A percentile compares a stretch with the other conserved stretches of the same genome.
phyloP scores from a whole-genome alignment of 2,888 invertebrate genomes.

The Drosophila paramelanica region DNA sequence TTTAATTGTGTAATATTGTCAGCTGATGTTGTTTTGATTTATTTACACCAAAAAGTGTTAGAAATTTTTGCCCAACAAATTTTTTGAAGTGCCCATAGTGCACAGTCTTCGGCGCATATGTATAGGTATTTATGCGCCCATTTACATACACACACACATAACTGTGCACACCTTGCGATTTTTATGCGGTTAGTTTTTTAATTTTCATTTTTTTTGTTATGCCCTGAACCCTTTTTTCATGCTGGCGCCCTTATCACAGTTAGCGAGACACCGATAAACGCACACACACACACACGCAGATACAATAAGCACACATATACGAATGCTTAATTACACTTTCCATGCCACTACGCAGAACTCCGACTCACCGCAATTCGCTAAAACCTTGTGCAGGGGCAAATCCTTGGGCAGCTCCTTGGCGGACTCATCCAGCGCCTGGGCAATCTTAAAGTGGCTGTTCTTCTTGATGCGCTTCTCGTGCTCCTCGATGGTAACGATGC shows the following conservation, averaged over 20 bases:
- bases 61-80: too few species aligned
- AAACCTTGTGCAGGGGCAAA: constrained; percentile 82
- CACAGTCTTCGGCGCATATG: constrained; percentile 36
- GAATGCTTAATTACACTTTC: background rate
- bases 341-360: too few species aligned
- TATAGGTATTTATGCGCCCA: constrained; percentile 48
- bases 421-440: constrained; percentile 90
- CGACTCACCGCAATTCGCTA: constrained; percentile 82
- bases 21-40: too few species aligned
- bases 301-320: constrained; percentile 1
- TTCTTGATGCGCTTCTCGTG: constrained; percentile 93
- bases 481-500: constrained; percentile 85
- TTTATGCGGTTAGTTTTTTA: constrained; percentile 24
- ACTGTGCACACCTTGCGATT: constrained; percentile 54
- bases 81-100: too few species aligned
- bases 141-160: constrained; percentile 27
- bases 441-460: constrained; percentile 93
- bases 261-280: constrained; percentile 18
- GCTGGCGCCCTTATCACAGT: constrained; percentile 23
- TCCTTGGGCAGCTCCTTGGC: constrained; percentile 88
- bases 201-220: constrained; percentile 2
- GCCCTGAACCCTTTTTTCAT: too few species aligned
- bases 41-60: too few species aligned
- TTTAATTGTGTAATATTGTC: too few species aligned
- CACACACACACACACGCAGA: background rate